These are phyloP conservation scores for Heliconius hermathena DNA, from an alignment of 1,140 invertebrate species.

Conservation along the genomic window DNA sequence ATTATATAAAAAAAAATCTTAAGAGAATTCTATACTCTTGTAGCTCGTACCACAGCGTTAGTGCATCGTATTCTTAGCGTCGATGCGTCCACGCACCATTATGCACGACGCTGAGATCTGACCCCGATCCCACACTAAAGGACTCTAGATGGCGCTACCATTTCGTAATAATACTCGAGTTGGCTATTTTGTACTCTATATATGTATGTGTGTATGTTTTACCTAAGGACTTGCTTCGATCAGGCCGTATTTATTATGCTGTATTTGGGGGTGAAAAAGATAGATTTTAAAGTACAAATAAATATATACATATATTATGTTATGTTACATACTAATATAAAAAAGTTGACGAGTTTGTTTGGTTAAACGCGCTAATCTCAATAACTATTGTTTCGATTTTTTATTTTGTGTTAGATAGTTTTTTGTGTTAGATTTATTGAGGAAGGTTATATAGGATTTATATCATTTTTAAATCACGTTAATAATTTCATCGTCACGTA, in stretches of 20 bases:
- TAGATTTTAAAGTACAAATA: neutral
- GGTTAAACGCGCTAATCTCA: too few relatives aligned
- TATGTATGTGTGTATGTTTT: neutral
- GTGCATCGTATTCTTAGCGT: slow-evolving; percentile 23
- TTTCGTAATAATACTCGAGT: slow-evolving; percentile 26
- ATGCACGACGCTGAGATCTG: slow-evolving; percentile 18
- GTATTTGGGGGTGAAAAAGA: neutral
- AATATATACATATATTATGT: neutral
- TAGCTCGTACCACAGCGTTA: slow-evolving; percentile 19
- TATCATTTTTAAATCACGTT: too few relatives aligned
- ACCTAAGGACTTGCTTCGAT: neutral
- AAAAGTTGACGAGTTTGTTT: too few relatives aligned
- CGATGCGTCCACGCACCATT: slow-evolving; percentile 31
- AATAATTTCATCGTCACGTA: too few relatives aligned
- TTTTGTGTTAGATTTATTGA: too few relatives aligned
- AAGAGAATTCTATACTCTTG: neutral
- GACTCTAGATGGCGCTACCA: slow-evolving; percentile 28
- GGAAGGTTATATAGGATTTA: too few relatives aligned
- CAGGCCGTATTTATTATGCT: neutral
- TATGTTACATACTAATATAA: too few relatives aligned
- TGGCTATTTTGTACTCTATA: neutral
- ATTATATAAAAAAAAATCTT: too few relatives aligned
- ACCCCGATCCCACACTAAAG: slow-evolving; percentile 33
- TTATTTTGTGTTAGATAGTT: too few relatives aligned
- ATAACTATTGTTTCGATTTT: neutral